Evolutionary conservation across 2,797 vertebrate genomes (phyloP).

Genomic region (Rachycentron canadum): DNA sequence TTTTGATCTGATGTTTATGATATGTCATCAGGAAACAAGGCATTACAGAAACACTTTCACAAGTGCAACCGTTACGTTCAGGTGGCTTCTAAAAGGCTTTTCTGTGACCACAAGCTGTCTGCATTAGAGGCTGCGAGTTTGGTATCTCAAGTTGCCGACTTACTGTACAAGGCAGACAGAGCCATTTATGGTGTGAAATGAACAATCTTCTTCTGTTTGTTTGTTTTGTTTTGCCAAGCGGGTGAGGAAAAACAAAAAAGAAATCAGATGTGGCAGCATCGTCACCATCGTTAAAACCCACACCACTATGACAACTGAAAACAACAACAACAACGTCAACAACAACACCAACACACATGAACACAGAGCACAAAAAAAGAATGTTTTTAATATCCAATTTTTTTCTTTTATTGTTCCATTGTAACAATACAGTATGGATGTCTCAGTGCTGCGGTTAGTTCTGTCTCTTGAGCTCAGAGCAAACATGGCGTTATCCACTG

Average conservation of each 20-base stretch:
- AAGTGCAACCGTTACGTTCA: slow-evolving; percentile 1
- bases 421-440: slow-evolving; percentile 82
- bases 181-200: slow-evolving; percentile 96
- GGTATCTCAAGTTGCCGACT: slow-evolving; percentile 95
- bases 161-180: slow-evolving; percentile 91
- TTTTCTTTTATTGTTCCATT: slow-evolving; percentile 83
- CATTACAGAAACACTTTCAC: slow-evolving; percentile 13
- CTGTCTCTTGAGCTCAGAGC: slow-evolving; percentile 71
- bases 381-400: slow-evolving; percentile 81
- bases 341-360: slow-evolving; percentile 77
- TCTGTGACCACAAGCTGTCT: slow-evolving; percentile 69
- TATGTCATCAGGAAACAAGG: not conserved
- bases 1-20: not conserved
- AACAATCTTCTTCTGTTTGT: slow-evolving; percentile 94
- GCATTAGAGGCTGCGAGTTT: slow-evolving; percentile 81
- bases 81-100: not conserved
- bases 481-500: slow-evolving; percentile 78
- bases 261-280: slow-evolving; percentile 88
- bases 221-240: slow-evolving; percentile 90
- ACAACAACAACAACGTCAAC: slow-evolving; percentile 57
- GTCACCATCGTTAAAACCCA: slow-evolving; percentile 80
- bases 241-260: slow-evolving; percentile 92
- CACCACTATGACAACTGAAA: slow-evolving; percentile 83
- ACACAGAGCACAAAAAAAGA: slow-evolving; percentile 77
- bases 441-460: slow-evolving; percentile 74